Conservation (phyloP, 2,113 vertebrate species). For the Ochotona princeps region DNA sequence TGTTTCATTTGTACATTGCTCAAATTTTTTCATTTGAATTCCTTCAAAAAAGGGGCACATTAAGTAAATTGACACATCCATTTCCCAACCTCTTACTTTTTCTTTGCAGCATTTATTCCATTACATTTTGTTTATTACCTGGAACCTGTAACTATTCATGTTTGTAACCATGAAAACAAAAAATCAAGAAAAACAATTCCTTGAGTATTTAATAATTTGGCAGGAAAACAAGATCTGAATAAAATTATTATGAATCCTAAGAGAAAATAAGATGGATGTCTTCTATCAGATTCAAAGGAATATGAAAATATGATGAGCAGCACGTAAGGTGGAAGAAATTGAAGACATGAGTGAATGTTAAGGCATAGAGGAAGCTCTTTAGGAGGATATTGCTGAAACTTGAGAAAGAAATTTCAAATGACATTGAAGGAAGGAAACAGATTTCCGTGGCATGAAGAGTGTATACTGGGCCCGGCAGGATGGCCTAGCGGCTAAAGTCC, state of each 20-base stretch:
- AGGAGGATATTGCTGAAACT: background rate
- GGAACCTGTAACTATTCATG: background rate
- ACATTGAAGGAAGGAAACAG: background rate
- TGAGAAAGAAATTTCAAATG: background rate
- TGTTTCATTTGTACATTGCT: background rate
- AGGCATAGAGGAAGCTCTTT: background rate
- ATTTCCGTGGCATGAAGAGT: background rate
- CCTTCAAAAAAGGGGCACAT: background rate
- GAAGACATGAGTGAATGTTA: background rate
- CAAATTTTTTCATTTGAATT: slow-evolving; percentile 12
- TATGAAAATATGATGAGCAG: slow-evolving; percentile 7
- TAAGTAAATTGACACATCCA: background rate
- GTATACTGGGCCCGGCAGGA: too few species aligned
- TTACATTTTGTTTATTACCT: background rate
- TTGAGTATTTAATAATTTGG: slow-evolving; percentile 13
- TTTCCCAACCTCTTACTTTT: background rate
- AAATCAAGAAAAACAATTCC: background rate
- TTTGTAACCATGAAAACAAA: background rate
- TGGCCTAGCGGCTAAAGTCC: too few species aligned
- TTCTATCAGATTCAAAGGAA: slow-evolving; percentile 24
- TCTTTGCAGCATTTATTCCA: background rate
- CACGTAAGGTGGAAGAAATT: background rate
- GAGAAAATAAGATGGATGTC: background rate
- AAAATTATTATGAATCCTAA: slow-evolving; percentile 3
- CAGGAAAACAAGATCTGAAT: background rate